Conservation (phyloP, 2,888 invertebrate genomes). For the Aporophyla nigra region DNA sequence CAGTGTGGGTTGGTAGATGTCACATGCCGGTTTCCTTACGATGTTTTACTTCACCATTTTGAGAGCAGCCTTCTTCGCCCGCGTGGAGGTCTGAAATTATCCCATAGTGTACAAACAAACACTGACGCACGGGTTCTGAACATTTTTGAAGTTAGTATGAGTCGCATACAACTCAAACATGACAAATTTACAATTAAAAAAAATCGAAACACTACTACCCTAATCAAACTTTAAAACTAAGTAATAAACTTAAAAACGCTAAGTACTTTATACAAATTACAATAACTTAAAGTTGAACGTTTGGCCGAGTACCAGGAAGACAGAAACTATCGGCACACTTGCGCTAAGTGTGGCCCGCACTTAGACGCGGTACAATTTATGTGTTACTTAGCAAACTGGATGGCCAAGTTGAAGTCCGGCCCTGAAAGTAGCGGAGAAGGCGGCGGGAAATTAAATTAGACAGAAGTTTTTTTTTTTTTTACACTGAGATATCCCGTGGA, state of each 20-base stretch:
- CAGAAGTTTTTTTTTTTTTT: neutral
- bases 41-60: too few relatives aligned
- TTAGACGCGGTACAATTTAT: constrained; percentile 68
- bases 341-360: constrained; percentile 68
- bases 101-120: too few relatives aligned
- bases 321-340: constrained; percentile 67
- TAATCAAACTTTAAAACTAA: constrained; percentile 19
- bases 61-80: too few relatives aligned
- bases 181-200: neutral
- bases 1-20: too few relatives aligned
- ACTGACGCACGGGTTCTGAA: too few relatives aligned
- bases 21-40: too few relatives aligned
- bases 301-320: constrained; percentile 68
- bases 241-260: constrained; percentile 34
- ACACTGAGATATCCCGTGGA: neutral
- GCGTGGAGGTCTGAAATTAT: too few relatives aligned
- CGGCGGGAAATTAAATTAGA: neutral
- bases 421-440: constrained; percentile 25
- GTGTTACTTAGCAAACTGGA: constrained; percentile 70
- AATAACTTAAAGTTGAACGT: constrained; percentile 58
- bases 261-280: constrained; percentile 58
- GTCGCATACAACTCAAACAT: too few relatives aligned
- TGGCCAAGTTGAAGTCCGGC: constrained; percentile 57
- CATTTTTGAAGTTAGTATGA: too few relatives aligned
- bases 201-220: neutral